Percentiles rank a stretch among this genome's conserved stretches.
Evolutionary conservation across 2,113 vertebrate genomes (phyloP).

Genomic region (Peromyscus polionotus): DNA sequence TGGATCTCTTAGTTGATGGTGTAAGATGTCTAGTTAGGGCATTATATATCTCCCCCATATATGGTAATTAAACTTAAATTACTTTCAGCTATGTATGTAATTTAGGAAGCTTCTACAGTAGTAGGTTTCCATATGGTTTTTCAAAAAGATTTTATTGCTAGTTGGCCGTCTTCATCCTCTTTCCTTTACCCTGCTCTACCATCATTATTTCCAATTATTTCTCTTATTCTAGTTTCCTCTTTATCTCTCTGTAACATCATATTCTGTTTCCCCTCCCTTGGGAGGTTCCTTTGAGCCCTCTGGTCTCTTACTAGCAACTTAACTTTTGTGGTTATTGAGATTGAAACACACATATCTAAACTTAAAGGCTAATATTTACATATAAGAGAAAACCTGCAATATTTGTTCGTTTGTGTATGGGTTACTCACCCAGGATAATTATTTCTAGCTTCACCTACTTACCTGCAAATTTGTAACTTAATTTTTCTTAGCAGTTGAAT

Average conservation of each 20-base stretch:
- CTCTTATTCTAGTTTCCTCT: background rate
- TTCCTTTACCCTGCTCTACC: no score
- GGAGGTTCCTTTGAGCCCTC: background rate
- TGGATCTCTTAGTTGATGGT: background rate
- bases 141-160: background rate
- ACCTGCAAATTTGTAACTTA: background rate
- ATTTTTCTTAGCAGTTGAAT: background rate
- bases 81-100: background rate
- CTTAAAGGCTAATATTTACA: background rate
- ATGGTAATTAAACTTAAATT: background rate
- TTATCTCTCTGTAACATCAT: background rate
- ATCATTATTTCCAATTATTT: background rate
- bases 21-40: background rate
- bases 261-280: background rate
- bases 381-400: background rate
- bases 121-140: background rate
- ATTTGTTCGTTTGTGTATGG: background rate
- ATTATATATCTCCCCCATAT: background rate
- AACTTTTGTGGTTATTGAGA: background rate
- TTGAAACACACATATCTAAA: background rate
- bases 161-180: background rate
- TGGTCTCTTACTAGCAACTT: background rate
- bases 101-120: background rate
- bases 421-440: background rate
- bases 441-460: background rate